Conservation (phyloP, 2,113 vertebrate genomes). For the Sceloporus tristichus region DNA sequence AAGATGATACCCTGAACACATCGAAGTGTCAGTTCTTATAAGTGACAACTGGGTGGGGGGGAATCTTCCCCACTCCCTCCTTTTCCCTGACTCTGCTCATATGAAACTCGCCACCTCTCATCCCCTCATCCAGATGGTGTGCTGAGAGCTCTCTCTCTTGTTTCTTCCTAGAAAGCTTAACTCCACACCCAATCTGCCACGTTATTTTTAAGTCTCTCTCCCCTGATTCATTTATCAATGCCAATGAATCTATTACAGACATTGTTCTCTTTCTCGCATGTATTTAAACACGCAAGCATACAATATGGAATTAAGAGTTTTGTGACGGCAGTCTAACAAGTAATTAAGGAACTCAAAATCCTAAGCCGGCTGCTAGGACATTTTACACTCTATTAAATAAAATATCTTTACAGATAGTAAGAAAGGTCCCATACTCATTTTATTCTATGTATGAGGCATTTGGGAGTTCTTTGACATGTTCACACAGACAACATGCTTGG, state of each 20-base stretch:
- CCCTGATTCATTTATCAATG: conserved; percentile 74
- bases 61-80: conserved; percentile 59
- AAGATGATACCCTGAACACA: conserved; percentile 77
- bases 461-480: conserved; percentile 50
- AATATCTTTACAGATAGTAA: conserved; percentile 65
- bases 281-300: conserved; percentile 44
- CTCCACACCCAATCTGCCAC: conserved; percentile 67
- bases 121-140: conserved; percentile 76
- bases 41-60: conserved; percentile 62
- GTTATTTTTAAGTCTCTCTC: conserved; percentile 58
- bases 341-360: conserved; percentile 69
- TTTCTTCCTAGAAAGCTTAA: conserved; percentile 63
- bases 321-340: conserved; percentile 53
- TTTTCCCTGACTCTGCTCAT: conserved; percentile 50
- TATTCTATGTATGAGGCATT: conserved; percentile 50
- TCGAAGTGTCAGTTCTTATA: conserved; percentile 80
- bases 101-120: conserved; percentile 64
- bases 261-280: conserved; percentile 52
- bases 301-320: conserved; percentile 36
- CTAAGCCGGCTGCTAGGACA: conserved; percentile 64
- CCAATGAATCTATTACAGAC: conserved; percentile 65
- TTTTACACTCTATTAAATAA: conserved; percentile 69
- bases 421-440: conserved; percentile 47
- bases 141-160: conserved; percentile 40
- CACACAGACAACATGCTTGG: too few species aligned